Evolutionary conservation across 2,113 vertebrate genomes (phyloP).

Genomic region (Meriones unguiculatus): DNA sequence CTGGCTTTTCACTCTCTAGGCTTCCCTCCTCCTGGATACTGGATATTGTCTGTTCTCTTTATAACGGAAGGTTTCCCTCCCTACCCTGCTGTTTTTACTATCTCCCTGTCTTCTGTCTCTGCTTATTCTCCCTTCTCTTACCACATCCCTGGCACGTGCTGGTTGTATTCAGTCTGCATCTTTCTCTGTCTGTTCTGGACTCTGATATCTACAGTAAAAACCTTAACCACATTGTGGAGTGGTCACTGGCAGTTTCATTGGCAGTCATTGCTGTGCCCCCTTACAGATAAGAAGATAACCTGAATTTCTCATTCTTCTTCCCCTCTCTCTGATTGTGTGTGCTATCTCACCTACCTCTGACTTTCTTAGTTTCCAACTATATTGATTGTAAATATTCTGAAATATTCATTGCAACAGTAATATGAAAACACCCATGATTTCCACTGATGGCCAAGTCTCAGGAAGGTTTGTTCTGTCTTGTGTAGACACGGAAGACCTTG

Average conservation of each 20-base stretch:
- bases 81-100: background rate
- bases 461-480: background rate
- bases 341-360: background rate
- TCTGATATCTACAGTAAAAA: background rate
- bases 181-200: background rate
- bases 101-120: background rate
- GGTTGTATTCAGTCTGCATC: background rate
- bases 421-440: background rate
- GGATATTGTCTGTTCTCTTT: background rate
- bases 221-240: background rate
- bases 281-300: background rate
- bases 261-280: background rate
- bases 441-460: background rate
- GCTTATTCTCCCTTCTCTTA: background rate
- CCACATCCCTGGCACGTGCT: background rate
- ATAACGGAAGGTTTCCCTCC: background rate
- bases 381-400: background rate
- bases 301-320: background rate
- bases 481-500: background rate
- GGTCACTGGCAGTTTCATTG: background rate
- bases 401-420: slow-evolving; percentile 7
- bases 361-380: slow-evolving; percentile 24
- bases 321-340: background rate
- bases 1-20: background rate
- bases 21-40: background rate